Conservation (phyloP, 2,113 vertebrate species). For the Bos indicus region DNA sequence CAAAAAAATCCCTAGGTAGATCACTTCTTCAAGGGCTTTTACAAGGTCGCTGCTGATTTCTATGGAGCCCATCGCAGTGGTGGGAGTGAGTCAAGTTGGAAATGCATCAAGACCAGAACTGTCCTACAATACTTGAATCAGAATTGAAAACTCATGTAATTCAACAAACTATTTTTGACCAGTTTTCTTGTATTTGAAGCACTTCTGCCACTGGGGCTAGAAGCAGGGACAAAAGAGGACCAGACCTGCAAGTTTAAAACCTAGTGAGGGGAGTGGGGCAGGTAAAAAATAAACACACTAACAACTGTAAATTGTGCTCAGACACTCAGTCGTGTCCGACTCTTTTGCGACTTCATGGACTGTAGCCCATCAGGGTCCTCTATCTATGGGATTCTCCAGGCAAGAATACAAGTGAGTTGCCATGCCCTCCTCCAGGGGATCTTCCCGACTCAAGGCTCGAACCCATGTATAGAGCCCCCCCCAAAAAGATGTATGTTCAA, state of each 20-base stretch:
- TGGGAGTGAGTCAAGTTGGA: not conserved
- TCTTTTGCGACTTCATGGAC: not conserved
- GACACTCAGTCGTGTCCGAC: not conserved
- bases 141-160: not conserved
- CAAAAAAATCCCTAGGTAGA: not conserved
- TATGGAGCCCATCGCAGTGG: not conserved
- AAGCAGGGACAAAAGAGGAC: not conserved
- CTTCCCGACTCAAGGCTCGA: not conserved
- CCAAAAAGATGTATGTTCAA: not conserved
- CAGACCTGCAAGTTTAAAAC: not conserved
- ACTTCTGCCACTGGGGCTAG: too few species aligned
- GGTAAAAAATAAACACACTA: not conserved
- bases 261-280: not conserved
- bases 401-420: not conserved
- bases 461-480: not conserved
- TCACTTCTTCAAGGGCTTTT: not conserved
- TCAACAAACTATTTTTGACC: not conserved
- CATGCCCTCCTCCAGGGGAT: not conserved
- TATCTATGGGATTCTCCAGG: not conserved
- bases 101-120: not conserved
- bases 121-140: not conserved
- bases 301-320: not conserved
- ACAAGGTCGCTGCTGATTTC: not conserved
- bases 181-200: not conserved
- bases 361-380: not conserved